Evolutionary conservation across 1,140 invertebrate genomes (phyloP).

Genomic region (Chrysopa pallens): DNA sequence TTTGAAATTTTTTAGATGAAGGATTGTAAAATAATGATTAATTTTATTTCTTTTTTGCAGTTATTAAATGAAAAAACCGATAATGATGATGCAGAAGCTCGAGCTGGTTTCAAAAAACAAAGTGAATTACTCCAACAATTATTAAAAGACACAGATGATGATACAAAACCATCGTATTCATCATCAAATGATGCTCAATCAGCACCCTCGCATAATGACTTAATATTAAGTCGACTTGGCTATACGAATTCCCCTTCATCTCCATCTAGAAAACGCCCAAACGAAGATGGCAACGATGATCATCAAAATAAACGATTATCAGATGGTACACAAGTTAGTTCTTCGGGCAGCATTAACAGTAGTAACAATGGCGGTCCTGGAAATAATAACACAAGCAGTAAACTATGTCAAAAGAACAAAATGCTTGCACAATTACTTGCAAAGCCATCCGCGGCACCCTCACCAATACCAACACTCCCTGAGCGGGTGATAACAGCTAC

Average conservation of each 20-base stretch:
- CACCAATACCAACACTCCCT: conserved; percentile 43
- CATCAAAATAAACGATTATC: conserved; percentile 31
- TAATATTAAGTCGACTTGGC: conserved; percentile 34
- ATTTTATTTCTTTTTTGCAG: conserved; percentile 27
- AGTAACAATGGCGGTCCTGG: conserved; percentile 12
- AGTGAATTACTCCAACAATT: conserved; percentile 59
- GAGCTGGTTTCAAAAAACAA: conserved; percentile 36
- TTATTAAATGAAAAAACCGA: conserved; percentile 71
- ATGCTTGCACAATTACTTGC: conserved; percentile 71
- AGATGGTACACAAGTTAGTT: conserved; percentile 26
- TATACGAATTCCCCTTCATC: conserved; percentile 32
- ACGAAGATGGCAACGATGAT: conserved; percentile 41
- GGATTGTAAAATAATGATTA: background rate
- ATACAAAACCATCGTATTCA: conserved; percentile 15
- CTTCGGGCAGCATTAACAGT: conserved; percentile 13
- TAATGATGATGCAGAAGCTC: conserved; percentile 48
- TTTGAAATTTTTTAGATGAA: background rate
- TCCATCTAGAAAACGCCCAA: conserved; percentile 44
- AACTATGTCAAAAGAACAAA: conserved; percentile 65
- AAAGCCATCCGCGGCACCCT: conserved; percentile 53
- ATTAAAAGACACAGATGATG: conserved; percentile 39
- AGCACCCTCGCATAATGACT: conserved; percentile 31
- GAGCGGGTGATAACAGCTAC: conserved; percentile 43
- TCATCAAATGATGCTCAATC: conserved; percentile 10
- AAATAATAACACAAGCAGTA: conserved; percentile 26